Evolutionary conservation across 2,113 vertebrate species (phyloP).

Genomic region (Grus americana): DNA sequence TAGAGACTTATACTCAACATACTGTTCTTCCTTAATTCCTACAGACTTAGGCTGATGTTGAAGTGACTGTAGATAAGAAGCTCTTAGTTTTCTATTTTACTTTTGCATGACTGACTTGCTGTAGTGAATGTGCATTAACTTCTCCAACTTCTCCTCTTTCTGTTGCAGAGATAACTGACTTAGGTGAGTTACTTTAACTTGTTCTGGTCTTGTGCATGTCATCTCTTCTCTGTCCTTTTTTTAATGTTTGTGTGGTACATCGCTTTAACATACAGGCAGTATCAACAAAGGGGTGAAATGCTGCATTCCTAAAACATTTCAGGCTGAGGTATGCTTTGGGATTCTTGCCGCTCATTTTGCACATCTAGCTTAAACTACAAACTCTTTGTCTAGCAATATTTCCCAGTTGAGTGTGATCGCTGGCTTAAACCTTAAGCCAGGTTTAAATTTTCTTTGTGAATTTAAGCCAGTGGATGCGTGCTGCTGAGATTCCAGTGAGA

Average conservation of each 20-base stretch:
- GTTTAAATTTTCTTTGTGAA: background rate
- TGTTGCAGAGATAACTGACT: constrained; percentile 82
- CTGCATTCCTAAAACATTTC: background rate
- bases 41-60: background rate
- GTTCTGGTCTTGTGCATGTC: background rate
- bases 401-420: background rate
- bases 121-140: constrained; percentile 40
- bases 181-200: constrained; percentile 78
- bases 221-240: background rate
- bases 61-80: background rate
- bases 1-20: fast-evolving
- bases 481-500: background rate
- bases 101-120: constrained; percentile 20
- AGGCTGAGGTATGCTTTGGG: background rate
- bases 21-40: background rate
- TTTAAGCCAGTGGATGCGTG: fast-evolving
- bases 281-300: background rate
- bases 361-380: background rate
- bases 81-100: background rate
- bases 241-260: background rate
- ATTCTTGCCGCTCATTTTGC: background rate
- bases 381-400: background rate
- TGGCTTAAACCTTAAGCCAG: background rate
- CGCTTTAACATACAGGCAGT: background rate
- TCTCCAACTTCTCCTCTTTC: constrained; percentile 73